phyloP scores from a whole-genome alignment of 2,888 invertebrate genomes.

The Chymomyza caudatula region DNA sequence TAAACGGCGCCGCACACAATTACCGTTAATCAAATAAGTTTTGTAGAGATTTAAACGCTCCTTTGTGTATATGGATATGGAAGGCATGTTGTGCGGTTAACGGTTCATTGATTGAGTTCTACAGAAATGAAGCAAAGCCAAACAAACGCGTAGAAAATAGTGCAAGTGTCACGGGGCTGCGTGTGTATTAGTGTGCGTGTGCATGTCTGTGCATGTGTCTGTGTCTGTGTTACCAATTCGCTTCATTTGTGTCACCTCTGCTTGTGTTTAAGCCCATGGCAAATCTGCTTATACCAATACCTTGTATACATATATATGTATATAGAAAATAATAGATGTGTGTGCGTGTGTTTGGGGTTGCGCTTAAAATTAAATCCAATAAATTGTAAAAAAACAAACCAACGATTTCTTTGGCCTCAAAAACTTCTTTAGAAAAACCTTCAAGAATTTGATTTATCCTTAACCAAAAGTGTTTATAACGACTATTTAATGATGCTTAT shows the following conservation, averaged over 20 bases:
- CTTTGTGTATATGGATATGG: constrained; percentile 16
- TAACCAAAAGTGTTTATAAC: no score
- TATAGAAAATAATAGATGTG: no score
- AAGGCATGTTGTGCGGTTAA: constrained; percentile 41
- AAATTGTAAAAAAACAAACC: constrained; percentile 14
- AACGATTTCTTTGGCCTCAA: background rate
- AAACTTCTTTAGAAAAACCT: no score
- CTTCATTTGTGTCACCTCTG: constrained; percentile 22
- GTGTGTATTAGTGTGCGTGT: constrained; percentile 2
- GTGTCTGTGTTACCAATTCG: constrained; percentile 30
- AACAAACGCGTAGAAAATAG: constrained; percentile 28
- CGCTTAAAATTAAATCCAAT: constrained; percentile 43
- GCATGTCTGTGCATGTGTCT: no score
- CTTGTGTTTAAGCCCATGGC: no score
- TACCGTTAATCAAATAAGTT: constrained; percentile 71
- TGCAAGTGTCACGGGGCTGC: constrained; percentile 47
- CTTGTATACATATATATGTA: background rate
- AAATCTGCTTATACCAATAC: constrained; percentile 53
- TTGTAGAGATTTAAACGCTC: constrained; percentile 69
- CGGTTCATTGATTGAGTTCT: constrained; percentile 71
- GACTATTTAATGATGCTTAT: no score
- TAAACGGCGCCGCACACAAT: constrained; percentile 43
- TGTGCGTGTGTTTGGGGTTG: background rate
- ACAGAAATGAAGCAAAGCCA: constrained; percentile 56
- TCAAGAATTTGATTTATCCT: background rate